These are phyloP conservation scores for Bujurquina vittata DNA, from an alignment of 2,113 vertebrate species.

Conservation along the genomic window DNA sequence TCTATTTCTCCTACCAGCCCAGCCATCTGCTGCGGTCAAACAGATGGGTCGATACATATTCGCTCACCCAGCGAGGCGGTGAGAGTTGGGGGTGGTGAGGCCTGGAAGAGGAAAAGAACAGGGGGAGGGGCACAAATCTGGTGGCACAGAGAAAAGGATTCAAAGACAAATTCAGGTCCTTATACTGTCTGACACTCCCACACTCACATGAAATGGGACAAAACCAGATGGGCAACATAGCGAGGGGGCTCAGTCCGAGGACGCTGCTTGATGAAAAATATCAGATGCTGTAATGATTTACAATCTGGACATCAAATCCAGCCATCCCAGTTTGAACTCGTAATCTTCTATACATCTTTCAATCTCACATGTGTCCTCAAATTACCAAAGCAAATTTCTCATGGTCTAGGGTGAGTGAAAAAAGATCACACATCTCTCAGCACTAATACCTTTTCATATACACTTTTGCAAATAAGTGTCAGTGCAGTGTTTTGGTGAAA, in stretches of 20 bases:
- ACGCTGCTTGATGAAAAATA: slow-evolving; percentile 1
- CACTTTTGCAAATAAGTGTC: slow-evolving; percentile 20
- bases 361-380: slow-evolving; percentile 10
- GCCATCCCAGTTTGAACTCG: slow-evolving; percentile 60
- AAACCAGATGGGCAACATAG: slow-evolving; percentile 14
- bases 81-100: slow-evolving; percentile 23
- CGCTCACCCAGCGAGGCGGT: slow-evolving; percentile 28
- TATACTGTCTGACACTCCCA: background rate
- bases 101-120: slow-evolving; percentile 1
- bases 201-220: background rate
- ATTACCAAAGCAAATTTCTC: slow-evolving; percentile 5
- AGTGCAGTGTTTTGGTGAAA: slow-evolving; percentile 30
- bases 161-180: slow-evolving; percentile 25
- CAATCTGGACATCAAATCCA: slow-evolving; percentile 72
- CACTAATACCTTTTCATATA: background rate
- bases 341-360: slow-evolving; percentile 9
- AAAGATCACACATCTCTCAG: slow-evolving; percentile 1
- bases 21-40: slow-evolving; percentile 33
- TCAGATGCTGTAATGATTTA: slow-evolving; percentile 57
- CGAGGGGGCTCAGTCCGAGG: slow-evolving; percentile 5
- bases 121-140: slow-evolving; percentile 21
- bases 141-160: slow-evolving; percentile 25
- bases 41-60: slow-evolving; percentile 58
- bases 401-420: background rate
- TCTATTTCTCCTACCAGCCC: slow-evolving; percentile 15